These are phyloP conservation scores for Miichthys miiuy DNA, from an alignment of 2,797 vertebrate species.

Conservation along the genomic window DNA sequence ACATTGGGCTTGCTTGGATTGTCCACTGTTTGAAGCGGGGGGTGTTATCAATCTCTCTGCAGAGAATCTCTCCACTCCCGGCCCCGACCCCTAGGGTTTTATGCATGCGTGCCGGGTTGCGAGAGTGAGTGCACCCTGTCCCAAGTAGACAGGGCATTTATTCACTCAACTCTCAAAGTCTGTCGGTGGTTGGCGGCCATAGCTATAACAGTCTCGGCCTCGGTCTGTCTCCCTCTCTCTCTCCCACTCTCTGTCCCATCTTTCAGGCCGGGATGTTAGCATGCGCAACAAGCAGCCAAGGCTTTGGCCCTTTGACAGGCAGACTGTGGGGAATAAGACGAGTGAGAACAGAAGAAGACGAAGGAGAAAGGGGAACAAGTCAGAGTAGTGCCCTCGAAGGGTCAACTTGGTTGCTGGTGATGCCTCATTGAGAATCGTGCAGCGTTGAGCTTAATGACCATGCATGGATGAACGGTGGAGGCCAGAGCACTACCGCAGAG, in stretches of 20 bases:
- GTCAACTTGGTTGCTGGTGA: slow-evolving; percentile 62
- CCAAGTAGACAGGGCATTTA: slow-evolving; percentile 83
- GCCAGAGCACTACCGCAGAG: slow-evolving; percentile 39
- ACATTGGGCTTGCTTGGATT: slow-evolving; percentile 82
- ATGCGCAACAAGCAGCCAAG: slow-evolving; percentile 80
- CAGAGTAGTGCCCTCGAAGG: slow-evolving; percentile 74
- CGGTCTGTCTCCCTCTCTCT: slow-evolving; percentile 66
- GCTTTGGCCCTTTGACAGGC: slow-evolving; percentile 80
- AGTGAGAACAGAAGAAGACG: slow-evolving; percentile 68
- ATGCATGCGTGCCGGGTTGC: slow-evolving; percentile 81
- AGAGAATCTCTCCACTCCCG: slow-evolving; percentile 72
- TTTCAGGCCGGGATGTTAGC: slow-evolving; percentile 73
- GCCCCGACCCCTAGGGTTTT: slow-evolving; percentile 79
- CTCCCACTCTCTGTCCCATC: slow-evolving; percentile 61
- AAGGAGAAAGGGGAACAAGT: slow-evolving; percentile 69
- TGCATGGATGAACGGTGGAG: slow-evolving; percentile 61
- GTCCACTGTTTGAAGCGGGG: slow-evolving; percentile 78
- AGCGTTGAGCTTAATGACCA: slow-evolving; percentile 75
- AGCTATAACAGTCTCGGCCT: slow-evolving; percentile 68
- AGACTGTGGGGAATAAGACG: slow-evolving; percentile 78
- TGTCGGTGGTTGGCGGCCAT: slow-evolving; percentile 76
- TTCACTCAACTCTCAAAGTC: slow-evolving; percentile 83
- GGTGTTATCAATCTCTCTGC: slow-evolving; percentile 86
- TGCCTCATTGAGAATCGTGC: slow-evolving; percentile 74
- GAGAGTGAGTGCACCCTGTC: slow-evolving; percentile 82